phyloP scores from a whole-genome alignment of 2,797 vertebrate genomes.

The Loris lydekkerianus region DNA sequence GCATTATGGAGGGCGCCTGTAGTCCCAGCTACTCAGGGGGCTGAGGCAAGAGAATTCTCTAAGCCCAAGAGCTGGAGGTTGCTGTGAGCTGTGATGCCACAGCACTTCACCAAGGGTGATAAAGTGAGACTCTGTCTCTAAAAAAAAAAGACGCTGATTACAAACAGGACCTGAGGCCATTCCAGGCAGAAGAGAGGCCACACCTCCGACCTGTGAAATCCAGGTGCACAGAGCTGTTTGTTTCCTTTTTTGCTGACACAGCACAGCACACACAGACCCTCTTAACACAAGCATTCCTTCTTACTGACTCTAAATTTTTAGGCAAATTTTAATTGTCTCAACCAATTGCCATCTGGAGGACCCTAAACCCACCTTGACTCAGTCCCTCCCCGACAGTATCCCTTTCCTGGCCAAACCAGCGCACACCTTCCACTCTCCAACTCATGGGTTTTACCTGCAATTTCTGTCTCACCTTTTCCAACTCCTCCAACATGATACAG shows the following conservation, averaged over 20 bases:
- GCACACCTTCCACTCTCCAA: neutral
- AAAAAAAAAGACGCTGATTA: neutral
- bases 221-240: no score
- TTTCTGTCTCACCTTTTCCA: neutral
- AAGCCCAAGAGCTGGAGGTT: no score
- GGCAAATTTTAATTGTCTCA: neutral
- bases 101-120: no score
- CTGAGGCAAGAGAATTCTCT: no score
- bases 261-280: neutral
- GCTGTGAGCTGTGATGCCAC: no score
- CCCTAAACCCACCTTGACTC: neutral
- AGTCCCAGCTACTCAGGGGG: no score
- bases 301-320: neutral
- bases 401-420: neutral
- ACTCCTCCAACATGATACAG: neutral
- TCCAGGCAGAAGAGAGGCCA: neutral
- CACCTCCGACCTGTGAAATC: neutral
- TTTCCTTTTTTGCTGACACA: neutral
- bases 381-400: no score
- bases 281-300: neutral
- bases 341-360: neutral
- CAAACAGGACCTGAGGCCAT: neutral
- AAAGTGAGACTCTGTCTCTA: no score
- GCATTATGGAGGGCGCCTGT: no score
- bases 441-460: neutral